Conservation (phyloP, 1,140 invertebrate genomes). For the Drosophila serrata region DNA sequence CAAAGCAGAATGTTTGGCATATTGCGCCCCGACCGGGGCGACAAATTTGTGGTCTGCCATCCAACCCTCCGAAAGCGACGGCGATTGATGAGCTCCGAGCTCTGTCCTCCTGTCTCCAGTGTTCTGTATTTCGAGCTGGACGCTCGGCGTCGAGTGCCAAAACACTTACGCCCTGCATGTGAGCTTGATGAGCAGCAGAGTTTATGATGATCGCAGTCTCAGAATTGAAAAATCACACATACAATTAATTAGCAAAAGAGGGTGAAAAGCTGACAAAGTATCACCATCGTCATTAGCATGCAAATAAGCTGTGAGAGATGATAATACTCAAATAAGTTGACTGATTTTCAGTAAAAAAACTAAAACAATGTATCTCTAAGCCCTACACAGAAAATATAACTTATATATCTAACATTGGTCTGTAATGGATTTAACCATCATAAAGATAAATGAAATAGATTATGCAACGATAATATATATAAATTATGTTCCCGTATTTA, state of each 20-base stretch:
- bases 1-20: constrained; percentile 44
- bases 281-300: constrained; percentile 23
- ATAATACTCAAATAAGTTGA: not conserved
- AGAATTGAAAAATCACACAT: constrained; percentile 46
- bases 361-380: not conserved
- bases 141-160: constrained; percentile 59
- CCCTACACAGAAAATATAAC: not conserved
- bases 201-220: constrained; percentile 26
- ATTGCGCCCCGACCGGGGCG: constrained; percentile 45
- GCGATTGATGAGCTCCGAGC: constrained; percentile 47
- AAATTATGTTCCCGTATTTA: not conserved
- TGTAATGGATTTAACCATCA: too few species aligned
- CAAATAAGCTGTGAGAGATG: constrained; percentile 24
- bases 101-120: constrained; percentile 2
- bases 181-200: constrained; percentile 43
- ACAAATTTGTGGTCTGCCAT: constrained; percentile 53
- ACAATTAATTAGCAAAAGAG: constrained; percentile 25
- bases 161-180: constrained; percentile 60
- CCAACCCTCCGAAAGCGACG: constrained; percentile 56
- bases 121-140: constrained; percentile 54
- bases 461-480: too few species aligned
- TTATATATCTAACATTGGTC: too few species aligned
- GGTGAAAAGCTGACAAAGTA: constrained; percentile 27
- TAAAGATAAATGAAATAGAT: too few species aligned
- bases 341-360: not conserved